A percentile compares a stretch with the other conserved stretches of the same genome.
These are phyloP conservation scores for Epinephelus coioides DNA, from an alignment of 2,797 vertebrate species.

Conservation along the genomic window DNA sequence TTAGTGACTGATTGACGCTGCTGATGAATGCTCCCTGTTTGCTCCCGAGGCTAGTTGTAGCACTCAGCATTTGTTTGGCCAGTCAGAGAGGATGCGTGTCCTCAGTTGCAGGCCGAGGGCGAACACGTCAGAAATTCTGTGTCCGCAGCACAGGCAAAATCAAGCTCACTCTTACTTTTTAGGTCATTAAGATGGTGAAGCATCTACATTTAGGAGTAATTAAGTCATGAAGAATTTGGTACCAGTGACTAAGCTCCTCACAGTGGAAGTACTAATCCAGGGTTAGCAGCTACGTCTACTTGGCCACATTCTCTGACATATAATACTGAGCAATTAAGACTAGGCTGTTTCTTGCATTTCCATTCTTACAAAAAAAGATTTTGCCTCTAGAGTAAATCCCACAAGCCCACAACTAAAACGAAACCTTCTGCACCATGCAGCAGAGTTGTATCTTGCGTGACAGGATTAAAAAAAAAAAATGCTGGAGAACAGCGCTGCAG, in stretches of 20 bases:
- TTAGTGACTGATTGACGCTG: slow-evolving; percentile 48
- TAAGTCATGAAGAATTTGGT: slow-evolving; percentile 24
- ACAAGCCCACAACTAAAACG: slow-evolving; percentile 16
- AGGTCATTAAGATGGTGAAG: slow-evolving; percentile 14
- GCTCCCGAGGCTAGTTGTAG: slow-evolving; percentile 42
- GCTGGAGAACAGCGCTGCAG: background rate
- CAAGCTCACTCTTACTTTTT: slow-evolving; percentile 9
- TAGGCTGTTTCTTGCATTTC: slow-evolving; percentile 8
- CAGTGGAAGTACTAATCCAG: slow-evolving; percentile 25
- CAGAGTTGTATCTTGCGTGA: slow-evolving; percentile 19
- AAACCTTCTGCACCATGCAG: slow-evolving; percentile 19
- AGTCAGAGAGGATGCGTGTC: slow-evolving; percentile 48
- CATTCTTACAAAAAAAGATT: background rate
- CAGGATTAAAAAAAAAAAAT: slow-evolving; percentile 7
- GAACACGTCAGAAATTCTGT: slow-evolving; percentile 5
- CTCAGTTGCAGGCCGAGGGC: slow-evolving; percentile 17
- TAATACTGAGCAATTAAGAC: slow-evolving; percentile 25
- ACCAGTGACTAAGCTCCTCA: slow-evolving; percentile 28
- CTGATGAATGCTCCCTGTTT: slow-evolving; percentile 58
- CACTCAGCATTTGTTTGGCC: slow-evolving; percentile 53
- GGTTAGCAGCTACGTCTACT: slow-evolving; percentile 27
- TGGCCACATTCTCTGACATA: slow-evolving; percentile 22
- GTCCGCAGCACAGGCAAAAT: slow-evolving; percentile 5
- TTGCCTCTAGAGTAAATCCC: slow-evolving; percentile 22
- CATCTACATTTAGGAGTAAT: slow-evolving; percentile 23